Conservation (phyloP, 2,113 vertebrate genomes). For the Hippotragus niger region DNA sequence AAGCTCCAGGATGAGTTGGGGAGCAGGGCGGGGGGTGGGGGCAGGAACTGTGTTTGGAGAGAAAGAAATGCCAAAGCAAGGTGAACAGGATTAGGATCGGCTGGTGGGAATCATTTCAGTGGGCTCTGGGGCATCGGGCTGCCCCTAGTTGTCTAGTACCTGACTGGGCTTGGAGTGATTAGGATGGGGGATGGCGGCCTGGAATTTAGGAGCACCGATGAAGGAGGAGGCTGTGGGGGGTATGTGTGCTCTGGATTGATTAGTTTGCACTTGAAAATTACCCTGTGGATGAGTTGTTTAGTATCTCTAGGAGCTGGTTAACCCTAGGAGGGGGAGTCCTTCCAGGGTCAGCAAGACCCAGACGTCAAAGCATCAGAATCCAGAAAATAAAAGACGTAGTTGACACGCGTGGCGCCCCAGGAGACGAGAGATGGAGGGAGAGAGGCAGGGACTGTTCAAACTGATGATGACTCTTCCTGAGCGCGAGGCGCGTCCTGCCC, state of each 20-base stretch:
- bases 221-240: not conserved
- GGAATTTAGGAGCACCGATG: not conserved
- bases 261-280: not conserved
- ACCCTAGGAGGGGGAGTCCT: not conserved
- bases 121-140: not conserved
- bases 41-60: not conserved
- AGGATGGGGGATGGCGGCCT: not conserved
- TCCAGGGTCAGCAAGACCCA: not conserved
- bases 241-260: not conserved
- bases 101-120: not conserved
- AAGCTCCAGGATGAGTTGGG: not conserved
- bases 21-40: fast-evolving
- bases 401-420: not conserved
- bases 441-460: not conserved
- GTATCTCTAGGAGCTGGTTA: not conserved
- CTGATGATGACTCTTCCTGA: not conserved
- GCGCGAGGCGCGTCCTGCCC: fast-evolving
- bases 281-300: not conserved
- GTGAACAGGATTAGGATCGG: not conserved
- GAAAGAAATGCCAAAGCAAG: not conserved
- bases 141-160: not conserved
- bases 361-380: not conserved
- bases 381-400: not conserved
- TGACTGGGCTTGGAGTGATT: not conserved
- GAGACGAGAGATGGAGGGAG: not conserved